A percentile compares a stretch with the other conserved stretches of the same genome.
Evolutionary conservation across 2,113 vertebrate species (phyloP).

Genomic region (Dicrurus megarhynchus): DNA sequence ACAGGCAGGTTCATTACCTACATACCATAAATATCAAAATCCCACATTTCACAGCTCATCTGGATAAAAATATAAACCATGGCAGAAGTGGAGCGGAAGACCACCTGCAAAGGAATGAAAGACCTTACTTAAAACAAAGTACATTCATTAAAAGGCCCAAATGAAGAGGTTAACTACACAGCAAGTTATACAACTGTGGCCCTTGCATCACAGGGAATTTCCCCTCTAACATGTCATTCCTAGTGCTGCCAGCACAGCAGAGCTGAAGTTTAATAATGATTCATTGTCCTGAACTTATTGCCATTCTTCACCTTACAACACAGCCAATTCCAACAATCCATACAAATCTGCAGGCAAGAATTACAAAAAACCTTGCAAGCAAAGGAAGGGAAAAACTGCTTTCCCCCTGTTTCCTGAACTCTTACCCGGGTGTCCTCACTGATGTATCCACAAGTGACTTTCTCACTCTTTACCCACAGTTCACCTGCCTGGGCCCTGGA

Average conservation of each 20-base stretch:
- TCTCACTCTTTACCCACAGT: constrained; percentile 97
- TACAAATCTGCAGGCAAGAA: background rate
- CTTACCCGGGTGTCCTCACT: constrained; percentile 94
- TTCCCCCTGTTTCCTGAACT: background rate
- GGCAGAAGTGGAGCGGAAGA: constrained; percentile 95
- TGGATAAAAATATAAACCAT: constrained; percentile 99
- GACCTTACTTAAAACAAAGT: background rate
- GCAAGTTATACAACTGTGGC: background rate
- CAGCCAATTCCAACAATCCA: background rate
- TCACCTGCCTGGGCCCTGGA: constrained; percentile 95
- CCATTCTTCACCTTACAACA: background rate
- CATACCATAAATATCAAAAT: constrained; percentile 97
- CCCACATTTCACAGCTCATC: constrained; percentile 99
- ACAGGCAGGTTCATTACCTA: background rate
- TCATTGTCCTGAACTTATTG: background rate
- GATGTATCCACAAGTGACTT: constrained; percentile 98
- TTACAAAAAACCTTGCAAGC: background rate
- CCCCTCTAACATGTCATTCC: background rate
- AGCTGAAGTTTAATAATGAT: background rate
- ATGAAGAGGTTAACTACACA: background rate
- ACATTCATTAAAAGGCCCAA: background rate
- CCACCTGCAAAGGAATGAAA: constrained; percentile 81
- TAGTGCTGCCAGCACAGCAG: background rate
- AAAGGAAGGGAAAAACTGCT: background rate
- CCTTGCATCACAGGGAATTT: background rate